Evolutionary conservation across 2,113 vertebrate species (phyloP), one percentile per base, ranked within the genome.

Genomic region (Cephalopterus ornatus): DNA sequence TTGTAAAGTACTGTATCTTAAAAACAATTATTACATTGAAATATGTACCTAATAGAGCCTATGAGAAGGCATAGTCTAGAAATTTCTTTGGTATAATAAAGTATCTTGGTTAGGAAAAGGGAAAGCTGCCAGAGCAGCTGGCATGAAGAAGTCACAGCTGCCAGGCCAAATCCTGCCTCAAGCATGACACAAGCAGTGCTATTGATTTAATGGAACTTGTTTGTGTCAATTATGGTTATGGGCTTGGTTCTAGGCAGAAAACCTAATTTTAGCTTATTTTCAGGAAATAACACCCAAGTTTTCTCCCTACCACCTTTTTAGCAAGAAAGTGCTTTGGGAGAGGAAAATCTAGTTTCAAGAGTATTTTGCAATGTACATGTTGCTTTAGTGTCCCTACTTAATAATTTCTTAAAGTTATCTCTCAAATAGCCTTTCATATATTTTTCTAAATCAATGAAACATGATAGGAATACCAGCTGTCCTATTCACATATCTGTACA

Each of bases 141-240:
- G 70, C 19, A 9, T 50, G 77, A 23, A 44, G 66, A 92, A 94
- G 77, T 95, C 85, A 92, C 95, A 96, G 97, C 97, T 98, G 97
- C 94, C 94, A 44, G 74, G 33, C 75, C 33, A 80, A 77, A 55
- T 76, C 88, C 78, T 58, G 59, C 92, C 78, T 88, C n/a, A 37
- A 11, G 41, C 44, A 66, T 94, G 92, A 92, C 82, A 76, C 85
- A 89, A 85, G 42, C 3, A 3, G 33, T 74, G 72, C 75, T 55
- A 58, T 35, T 79, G 92, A 94, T 83, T 83, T 66, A 85, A 80
- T 83, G 67, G 92, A 88, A 80, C 55, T 92, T 77, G 72, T 55
- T 92, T 86, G 65, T 74, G 32, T 83, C 47, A 66, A 76, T 88
- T 83, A 78, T 0, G 0, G 61, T 85, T 67, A 63, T 2, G 0